phyloP scores from a whole-genome alignment of 2,113 vertebrate genomes.

The Meriones unguiculatus region DNA sequence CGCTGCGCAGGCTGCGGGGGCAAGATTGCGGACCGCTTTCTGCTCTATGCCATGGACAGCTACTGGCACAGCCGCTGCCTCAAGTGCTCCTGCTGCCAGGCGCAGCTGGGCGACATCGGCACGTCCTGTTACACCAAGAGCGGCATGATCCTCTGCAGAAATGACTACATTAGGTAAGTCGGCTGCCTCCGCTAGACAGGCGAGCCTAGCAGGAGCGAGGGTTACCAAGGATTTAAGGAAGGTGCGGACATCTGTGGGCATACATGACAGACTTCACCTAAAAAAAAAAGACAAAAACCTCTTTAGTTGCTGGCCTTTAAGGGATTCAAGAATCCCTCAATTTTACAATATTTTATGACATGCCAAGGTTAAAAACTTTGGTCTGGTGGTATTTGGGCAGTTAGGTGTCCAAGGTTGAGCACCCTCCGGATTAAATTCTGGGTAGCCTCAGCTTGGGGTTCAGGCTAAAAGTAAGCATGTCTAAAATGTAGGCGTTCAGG shows the following conservation, averaged over 20 bases:
- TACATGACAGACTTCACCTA: neutral
- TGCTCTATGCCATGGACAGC: conserved; percentile 99
- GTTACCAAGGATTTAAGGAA: neutral
- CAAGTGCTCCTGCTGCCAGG: conserved; percentile 99
- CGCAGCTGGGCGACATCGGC: conserved; percentile 98
- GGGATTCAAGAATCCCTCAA: neutral
- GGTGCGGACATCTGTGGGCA: neutral
- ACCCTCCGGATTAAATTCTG: conserved; percentile 74
- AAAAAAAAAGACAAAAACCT: neutral
- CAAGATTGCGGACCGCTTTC: conserved; percentile 98
- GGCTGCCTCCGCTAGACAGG: conserved; percentile 19
- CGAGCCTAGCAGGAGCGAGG: neutral
- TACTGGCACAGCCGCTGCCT: conserved; percentile 99
- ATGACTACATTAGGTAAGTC: conserved; percentile 99
- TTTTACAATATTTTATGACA: conserved; percentile 9
- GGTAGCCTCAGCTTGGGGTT: conserved; percentile 75
- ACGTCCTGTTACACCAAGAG: conserved; percentile 99
- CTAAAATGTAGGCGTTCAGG: conserved; percentile 78
- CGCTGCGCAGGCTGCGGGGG: conserved; percentile 97
- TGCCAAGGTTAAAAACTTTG: neutral
- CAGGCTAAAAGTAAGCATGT: conserved; percentile 83
- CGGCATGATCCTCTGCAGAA: conserved; percentile 99
- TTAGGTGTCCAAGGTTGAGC: conserved; percentile 48
- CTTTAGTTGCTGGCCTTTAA: neutral
- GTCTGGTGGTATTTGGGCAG: conserved; percentile 56